Evolutionary conservation across 2,888 invertebrate genomes (phyloP).

Genomic region (Brachypterus glaber): DNA sequence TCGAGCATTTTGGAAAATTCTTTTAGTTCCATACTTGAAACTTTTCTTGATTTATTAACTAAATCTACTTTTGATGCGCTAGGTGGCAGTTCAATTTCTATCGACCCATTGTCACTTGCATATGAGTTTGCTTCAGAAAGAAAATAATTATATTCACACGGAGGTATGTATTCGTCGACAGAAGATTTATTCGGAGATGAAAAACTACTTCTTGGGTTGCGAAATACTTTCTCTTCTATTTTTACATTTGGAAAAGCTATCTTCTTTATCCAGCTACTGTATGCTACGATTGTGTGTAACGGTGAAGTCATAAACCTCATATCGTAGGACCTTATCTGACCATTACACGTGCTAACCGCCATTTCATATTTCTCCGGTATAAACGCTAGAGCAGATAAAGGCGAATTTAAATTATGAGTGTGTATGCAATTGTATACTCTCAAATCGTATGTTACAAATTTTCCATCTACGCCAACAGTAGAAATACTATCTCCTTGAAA

Average conservation of each 20-base stretch:
- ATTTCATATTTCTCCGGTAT: conserved; percentile 21
- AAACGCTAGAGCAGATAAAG: conserved; percentile 23
- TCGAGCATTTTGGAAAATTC: conserved; percentile 18
- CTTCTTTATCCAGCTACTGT: conserved; percentile 21
- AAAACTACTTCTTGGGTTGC: too few relatives aligned
- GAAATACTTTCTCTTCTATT: too few relatives aligned
- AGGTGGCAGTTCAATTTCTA: neutral
- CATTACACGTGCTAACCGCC: conserved; percentile 23
- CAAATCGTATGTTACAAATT: conserved; percentile 23
- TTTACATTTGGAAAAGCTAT: conserved; percentile 19
- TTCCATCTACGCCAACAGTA: conserved; percentile 25
- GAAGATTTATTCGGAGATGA: conserved; percentile 6
- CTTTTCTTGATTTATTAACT: neutral
- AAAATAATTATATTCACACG: conserved; percentile 16
- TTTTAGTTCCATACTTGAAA: conserved; percentile 15
- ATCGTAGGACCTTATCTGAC: conserved; percentile 26
- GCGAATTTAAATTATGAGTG: conserved; percentile 21
- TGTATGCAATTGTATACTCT: conserved; percentile 14
- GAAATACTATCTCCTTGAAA: conserved; percentile 21
- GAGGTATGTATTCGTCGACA: conserved; percentile 16
- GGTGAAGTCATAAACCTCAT: conserved; percentile 24
- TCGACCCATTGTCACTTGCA: neutral
- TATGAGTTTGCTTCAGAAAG: neutral
- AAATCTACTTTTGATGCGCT: neutral
- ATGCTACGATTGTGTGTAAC: conserved; percentile 21